These are phyloP conservation scores for Scolopax mira DNA, from an alignment of 2,113 vertebrate genomes.

Conservation along the genomic window DNA sequence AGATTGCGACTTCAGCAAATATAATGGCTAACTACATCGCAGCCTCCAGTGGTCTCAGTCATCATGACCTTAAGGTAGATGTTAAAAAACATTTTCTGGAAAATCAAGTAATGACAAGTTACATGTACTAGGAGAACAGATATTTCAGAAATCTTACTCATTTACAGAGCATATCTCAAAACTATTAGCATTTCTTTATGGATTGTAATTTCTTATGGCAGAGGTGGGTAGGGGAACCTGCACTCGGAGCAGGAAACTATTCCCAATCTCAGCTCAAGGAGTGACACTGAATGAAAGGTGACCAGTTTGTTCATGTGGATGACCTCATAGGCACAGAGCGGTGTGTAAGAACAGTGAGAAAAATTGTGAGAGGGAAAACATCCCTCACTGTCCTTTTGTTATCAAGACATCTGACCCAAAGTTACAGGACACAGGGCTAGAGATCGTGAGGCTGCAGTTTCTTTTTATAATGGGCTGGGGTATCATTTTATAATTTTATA, in stretches of 20 bases:
- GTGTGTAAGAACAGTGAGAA: neutral
- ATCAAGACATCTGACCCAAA: neutral
- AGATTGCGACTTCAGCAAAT: neutral
- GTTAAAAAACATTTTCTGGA: neutral
- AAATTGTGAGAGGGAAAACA: neutral
- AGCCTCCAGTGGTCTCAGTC: neutral
- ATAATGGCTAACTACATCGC: neutral
- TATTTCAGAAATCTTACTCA: neutral
- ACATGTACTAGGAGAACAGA: rapidly evolving
- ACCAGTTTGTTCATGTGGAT: neutral
- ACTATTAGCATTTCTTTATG: neutral
- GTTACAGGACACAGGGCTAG: neutral
- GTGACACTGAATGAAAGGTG: neutral
- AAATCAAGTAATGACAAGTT: neutral
- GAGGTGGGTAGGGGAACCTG: neutral
- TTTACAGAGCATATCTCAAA: neutral
- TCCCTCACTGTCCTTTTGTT: neutral
- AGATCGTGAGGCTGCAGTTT: neutral
- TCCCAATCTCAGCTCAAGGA: neutral
- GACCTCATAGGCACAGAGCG: neutral
- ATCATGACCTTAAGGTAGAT: neutral
- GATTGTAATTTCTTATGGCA: neutral
- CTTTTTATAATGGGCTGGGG: neutral
- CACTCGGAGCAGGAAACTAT: neutral
- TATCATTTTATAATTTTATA: neutral